Base-by-base conservation (phyloP, 2,888 invertebrate species). In the Busseola fusca region DNA sequence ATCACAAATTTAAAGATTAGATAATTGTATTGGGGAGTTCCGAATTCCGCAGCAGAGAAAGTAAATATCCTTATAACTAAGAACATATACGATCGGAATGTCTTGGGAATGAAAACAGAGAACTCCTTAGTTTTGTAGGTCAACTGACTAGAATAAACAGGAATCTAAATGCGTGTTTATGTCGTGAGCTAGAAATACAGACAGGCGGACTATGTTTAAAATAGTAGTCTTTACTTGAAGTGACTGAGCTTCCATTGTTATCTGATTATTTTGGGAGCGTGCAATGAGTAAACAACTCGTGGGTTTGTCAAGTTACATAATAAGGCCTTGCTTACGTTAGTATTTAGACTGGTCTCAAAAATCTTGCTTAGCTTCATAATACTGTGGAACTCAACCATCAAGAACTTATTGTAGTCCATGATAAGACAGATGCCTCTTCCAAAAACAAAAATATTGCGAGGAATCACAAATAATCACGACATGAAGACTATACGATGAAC, bases 111-210 rank as follows among this genome's bases (percentile, higher is more conserved):
- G 80, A 74, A 74, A 83, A 83, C 70, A 78, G 81, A 78, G 60
- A 79, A 82, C 80, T 80, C 59, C 74, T 69, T 54, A 72, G 81
- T 83, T 83, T 84, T 81, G 76, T 84, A 85, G 84, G 84, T 81
- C 81, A 83, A 70, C 72, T 54, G 72, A 74, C 84, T 71, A 72
- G 74, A 85, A 84, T 85, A 83, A 74, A 81, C 78, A 74, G 81
- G 69, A 73, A 75, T 85, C 74, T 83, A 83, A 83, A 84, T 75
- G 76, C 76, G 71, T 69, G 73, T 78, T 69, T 72, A 84, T 76
- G 84, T 84, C 74, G 66, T 64, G 84, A 73, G 78, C 85, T 85
- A 81, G 76, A 85, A 85, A 85, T 85, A 78, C 80, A 75, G 71
- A 69, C 81, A 70, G 64, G 58, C 72, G 52, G 59, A 70, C 67